phyloP scores from a whole-genome alignment of 2,888 invertebrate species.

The Polia nebulosa region DNA sequence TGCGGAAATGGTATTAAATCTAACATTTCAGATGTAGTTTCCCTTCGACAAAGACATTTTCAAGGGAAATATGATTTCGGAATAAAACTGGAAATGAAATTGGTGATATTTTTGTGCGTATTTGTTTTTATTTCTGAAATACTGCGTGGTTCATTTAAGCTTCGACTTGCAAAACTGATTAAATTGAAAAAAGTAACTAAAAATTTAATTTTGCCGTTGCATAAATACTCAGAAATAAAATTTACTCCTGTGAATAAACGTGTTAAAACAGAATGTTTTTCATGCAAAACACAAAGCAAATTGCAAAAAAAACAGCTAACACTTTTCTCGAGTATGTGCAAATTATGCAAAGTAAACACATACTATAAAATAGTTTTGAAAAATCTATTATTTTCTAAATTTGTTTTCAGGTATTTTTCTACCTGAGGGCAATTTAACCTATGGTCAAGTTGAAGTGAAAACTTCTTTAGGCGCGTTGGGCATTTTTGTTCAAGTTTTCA shows the following conservation, averaged over 20 bases:
- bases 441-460: too few species aligned
- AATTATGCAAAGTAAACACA: constrained; percentile 2
- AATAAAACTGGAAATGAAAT: constrained; percentile 36
- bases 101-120: neutral
- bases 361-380: neutral
- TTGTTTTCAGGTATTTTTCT: constrained; percentile 13
- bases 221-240: neutral
- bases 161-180: neutral
- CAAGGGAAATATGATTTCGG: constrained; percentile 33
- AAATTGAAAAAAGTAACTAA: neutral
- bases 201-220: neutral
- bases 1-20: constrained; percentile 55
- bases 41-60: constrained; percentile 26
- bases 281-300: neutral
- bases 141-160: neutral
- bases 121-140: neutral
- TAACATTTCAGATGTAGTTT: constrained; percentile 45
- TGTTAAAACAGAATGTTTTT: neutral
- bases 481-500: too few species aligned
- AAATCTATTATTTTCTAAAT: neutral
- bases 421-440: neutral
- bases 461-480: too few species aligned
- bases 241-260: neutral
- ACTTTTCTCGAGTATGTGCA: neutral
- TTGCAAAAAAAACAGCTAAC: too few species aligned